Evolutionary conservation across 1,140 invertebrate genomes (phyloP), one percentile per base, ranked within the genome.

Genomic region (Drosophila sp.): DNA sequence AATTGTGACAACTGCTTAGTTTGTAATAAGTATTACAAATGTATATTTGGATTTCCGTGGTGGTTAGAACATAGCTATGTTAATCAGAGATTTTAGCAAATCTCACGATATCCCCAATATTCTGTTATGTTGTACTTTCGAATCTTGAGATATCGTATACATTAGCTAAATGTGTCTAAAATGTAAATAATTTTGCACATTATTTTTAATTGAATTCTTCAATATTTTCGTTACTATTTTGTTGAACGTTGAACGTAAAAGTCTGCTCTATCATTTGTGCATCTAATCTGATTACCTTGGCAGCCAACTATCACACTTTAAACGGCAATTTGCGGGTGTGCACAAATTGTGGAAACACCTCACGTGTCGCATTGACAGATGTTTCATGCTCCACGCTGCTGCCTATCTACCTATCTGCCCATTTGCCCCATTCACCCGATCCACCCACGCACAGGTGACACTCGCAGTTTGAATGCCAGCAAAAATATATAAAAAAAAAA

Each of bases 291-390:
- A 72, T 72, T 72, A 65, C 69, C 61, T 72, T 72, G 62, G 69
- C 51, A 65, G 43, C 69, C 61, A 72, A 72, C 67, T 71, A 71
- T 71, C 61, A 48, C 50, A 50, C 67, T 72, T 66, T 72, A 72
- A 72, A 66, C 38, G 54, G 11, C 70, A 57, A 66, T 66, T 61
- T 51, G 40, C 40, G 40, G 48, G 25, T 65, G 57, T 59, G 56
- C 27, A 18, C 9, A 41, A 58, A 53, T 62, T 86, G 72, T 2
- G 70, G 51, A 72, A 66, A 43, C 64, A 64, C 45, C 71, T 72
- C 82, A 87, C 82, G 75, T 86, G 56, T 62, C 45, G 61, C 41
- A 51, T 66, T 63, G 64, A 64, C 73, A 75, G 43, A 73, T 63
- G 51, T 62, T 65, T 57, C 59, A 58, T 59, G 53, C 46, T 36